Evolutionary conservation across 2,888 invertebrate species (phyloP).

Genomic region (Tinea semifulvella): DNA sequence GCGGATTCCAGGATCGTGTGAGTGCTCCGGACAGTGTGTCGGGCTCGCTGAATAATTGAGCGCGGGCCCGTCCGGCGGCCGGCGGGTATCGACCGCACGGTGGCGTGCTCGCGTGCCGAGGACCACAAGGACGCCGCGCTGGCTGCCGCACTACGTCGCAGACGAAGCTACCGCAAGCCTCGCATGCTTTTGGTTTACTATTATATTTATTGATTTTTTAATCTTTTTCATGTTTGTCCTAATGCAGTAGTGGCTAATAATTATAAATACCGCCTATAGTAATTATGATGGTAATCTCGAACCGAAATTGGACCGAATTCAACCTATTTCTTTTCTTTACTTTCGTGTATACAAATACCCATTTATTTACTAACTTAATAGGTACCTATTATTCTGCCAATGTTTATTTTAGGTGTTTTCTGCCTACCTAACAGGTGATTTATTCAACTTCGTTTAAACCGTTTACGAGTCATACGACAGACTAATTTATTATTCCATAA

Average conservation of each 20-base stretch:
- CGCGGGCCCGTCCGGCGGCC: constrained; percentile 52
- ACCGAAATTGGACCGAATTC: no score
- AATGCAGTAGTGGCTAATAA: constrained; percentile 14
- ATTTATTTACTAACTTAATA: no score
- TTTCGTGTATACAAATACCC: no score
- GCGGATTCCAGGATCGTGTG: constrained; percentile 33
- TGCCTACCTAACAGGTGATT: no score
- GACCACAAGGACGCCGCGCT: constrained; percentile 56
- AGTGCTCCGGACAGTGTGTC: constrained; percentile 19
- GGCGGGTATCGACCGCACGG: constrained; percentile 56
- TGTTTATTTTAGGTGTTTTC: no score
- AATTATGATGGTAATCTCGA: not conserved
- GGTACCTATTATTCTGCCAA: no score
- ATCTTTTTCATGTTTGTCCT: constrained; percentile 14
- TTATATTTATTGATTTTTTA: constrained; percentile 3
- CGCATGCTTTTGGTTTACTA: constrained; percentile 8
- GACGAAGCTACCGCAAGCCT: constrained; percentile 19
- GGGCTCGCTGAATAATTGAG: constrained; percentile 57
- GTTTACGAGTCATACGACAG: no score
- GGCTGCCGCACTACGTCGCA: constrained; percentile 49
- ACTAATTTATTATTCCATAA: no score
- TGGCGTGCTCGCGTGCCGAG: constrained; percentile 49
- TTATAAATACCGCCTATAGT: not conserved
- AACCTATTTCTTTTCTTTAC: no score
- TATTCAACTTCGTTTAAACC: no score